Evolutionary conservation across 2,797 vertebrate genomes (phyloP).

Genomic region (Myiotriccus ornatus): DNA sequence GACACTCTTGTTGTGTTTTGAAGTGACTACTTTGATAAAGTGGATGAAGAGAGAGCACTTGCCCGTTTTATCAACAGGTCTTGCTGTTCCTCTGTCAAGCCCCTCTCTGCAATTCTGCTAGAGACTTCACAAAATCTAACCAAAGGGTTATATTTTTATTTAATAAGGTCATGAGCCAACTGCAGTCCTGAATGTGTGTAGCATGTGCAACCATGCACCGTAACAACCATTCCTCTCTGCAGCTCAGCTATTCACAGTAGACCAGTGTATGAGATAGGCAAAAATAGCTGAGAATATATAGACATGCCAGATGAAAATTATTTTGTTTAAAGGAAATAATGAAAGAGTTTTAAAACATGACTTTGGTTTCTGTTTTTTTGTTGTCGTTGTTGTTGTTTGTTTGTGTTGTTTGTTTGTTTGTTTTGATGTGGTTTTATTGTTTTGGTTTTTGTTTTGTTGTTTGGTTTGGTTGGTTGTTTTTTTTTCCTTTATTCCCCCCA

Average conservation of each 20-base stretch:
- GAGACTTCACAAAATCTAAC: not conserved
- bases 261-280: not conserved
- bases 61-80: not conserved
- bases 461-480: no score
- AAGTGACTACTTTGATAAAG: not conserved
- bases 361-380: no score
- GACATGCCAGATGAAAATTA: not conserved
- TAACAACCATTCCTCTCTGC: not conserved
- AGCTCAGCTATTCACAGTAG: not conserved
- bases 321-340: not conserved
- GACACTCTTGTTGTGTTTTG: not conserved
- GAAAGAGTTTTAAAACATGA: not conserved
- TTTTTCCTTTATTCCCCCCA: accelerated
- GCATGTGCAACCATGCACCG: not conserved
- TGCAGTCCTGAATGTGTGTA: not conserved
- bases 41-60: not conserved
- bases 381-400: not conserved
- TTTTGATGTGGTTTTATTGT: no score
- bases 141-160: not conserved
- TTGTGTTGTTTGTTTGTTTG: not conserved
- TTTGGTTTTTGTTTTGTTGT: not conserved
- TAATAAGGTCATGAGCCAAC: not conserved
- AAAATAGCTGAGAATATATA: not conserved
- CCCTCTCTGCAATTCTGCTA: not conserved
- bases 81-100: not conserved